These are phyloP conservation scores for Phytoseiulus persimilis DNA, from an alignment of 2,888 invertebrate species.

Conservation along the genomic window DNA sequence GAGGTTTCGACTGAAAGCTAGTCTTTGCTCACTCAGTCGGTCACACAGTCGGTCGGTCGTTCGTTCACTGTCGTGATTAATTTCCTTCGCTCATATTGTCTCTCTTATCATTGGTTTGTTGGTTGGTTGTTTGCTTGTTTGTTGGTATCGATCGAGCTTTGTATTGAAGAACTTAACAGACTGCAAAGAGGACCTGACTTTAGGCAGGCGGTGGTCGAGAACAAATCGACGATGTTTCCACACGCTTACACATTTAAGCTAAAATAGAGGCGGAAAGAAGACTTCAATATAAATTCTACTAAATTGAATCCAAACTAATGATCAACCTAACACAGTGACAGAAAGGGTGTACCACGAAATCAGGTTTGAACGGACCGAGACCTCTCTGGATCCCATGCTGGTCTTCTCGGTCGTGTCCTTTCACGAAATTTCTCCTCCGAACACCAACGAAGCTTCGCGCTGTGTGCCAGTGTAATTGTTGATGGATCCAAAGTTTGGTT, in stretches of 20 bases:
- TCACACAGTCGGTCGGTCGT: neutral
- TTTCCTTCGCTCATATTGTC: neutral
- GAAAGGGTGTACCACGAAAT: neutral
- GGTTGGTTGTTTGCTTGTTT: neutral
- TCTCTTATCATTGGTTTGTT: neutral
- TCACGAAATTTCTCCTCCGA: neutral
- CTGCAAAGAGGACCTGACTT: neutral
- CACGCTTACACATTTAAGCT: neutral
- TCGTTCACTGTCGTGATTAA: neutral
- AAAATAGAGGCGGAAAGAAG: neutral
- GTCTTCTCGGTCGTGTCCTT: neutral
- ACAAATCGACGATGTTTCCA: neutral
- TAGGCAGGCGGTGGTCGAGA: conserved; percentile 5
- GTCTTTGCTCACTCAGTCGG: neutral
- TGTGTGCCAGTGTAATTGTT: neutral
- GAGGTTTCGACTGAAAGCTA: neutral
- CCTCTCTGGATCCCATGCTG: neutral
- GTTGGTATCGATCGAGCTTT: neutral
- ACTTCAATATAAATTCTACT: conserved; percentile 5
- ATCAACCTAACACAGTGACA: neutral
- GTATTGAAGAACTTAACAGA: neutral
- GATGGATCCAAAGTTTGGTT: neutral
- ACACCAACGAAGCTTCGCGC: neutral
- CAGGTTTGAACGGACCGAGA: neutral
- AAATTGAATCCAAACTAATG: neutral